Percentiles rank a stretch among this genome's conserved stretches.
These are phyloP conservation scores for Acleris cristana DNA, from an alignment of 2,888 invertebrate genomes.

Conservation along the genomic window DNA sequence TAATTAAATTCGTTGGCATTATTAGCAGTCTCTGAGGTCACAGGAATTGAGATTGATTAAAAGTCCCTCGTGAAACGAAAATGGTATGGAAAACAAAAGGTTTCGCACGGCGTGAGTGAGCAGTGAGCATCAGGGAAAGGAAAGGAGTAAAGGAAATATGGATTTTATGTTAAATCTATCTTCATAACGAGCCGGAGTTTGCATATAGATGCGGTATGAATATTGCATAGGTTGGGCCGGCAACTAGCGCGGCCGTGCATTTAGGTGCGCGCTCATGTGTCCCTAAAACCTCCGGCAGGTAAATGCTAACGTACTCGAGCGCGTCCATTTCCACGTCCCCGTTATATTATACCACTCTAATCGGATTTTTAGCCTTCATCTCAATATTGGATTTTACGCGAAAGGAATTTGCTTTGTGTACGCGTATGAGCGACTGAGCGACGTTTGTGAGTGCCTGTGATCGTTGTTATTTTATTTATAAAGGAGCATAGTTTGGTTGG, in stretches of 20 bases:
- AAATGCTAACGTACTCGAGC: conserved; percentile 8
- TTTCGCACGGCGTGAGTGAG: conserved; percentile 5
- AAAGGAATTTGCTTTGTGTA: neutral
- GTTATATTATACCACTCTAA: conserved; percentile 28
- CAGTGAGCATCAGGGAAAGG: conserved; percentile 10
- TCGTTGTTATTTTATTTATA: too few species aligned
- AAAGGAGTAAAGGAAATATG: conserved; percentile 21
- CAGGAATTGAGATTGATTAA: conserved; percentile 35
- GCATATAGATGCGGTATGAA: conserved; percentile 34
- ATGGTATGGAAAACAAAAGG: conserved; percentile 10
- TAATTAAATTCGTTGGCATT: conserved; percentile 15
- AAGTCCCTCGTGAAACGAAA: conserved; percentile 24
- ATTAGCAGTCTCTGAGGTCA: conserved; percentile 20
- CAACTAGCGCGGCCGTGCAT: conserved; percentile 28
- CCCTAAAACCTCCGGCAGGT: conserved; percentile 29
- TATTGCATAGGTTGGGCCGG: conserved; percentile 26
- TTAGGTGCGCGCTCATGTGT: conserved; percentile 31
- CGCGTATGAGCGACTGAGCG: neutral
- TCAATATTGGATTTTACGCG: conserved; percentile 6
- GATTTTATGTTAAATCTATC: conserved; percentile 33
- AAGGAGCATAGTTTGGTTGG: too few species aligned
- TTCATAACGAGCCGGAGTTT: conserved; percentile 28
- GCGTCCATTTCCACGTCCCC: conserved; percentile 18
- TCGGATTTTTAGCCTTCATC: conserved; percentile 30
- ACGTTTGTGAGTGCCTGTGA: too few species aligned